Evolutionary conservation across 2,888 invertebrate species (phyloP).

Genomic region (Chrysodeixis includens): DNA sequence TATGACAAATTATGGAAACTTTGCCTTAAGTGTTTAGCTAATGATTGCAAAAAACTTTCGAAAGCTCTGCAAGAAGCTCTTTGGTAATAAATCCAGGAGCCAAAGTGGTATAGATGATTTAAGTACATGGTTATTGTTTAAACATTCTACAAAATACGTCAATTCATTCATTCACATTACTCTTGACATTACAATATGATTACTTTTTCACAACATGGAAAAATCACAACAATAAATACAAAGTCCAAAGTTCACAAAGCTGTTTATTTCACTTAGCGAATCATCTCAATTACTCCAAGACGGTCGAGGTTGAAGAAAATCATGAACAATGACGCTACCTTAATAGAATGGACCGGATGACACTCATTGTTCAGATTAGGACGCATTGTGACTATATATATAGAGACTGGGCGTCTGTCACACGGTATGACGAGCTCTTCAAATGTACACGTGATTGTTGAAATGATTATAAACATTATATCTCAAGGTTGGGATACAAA

Average conservation of each 20-base stretch:
- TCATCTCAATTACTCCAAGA: slow-evolving; percentile 3
- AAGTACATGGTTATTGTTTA: too few species aligned
- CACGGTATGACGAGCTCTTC: slow-evolving; percentile 14
- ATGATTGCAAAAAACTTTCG: too few species aligned
- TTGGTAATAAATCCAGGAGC: too few species aligned
- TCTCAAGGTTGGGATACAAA: not conserved
- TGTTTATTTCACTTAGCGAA: not conserved
- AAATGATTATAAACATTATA: not conserved
- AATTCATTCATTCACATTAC: too few species aligned
- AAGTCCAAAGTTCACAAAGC: not conserved
- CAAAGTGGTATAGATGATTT: too few species aligned
- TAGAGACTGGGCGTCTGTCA: slow-evolving; percentile 22
- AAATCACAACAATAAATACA: not conserved
- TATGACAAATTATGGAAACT: too few species aligned
- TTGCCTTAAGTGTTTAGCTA: too few species aligned
- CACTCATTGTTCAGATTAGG: slow-evolving; percentile 40
- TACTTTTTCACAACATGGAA: not conserved
- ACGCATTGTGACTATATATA: slow-evolving; percentile 50
- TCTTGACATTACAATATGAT: not conserved
- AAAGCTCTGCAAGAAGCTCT: too few species aligned
- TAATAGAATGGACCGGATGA: slow-evolving; percentile 42
- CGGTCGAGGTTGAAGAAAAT: not conserved
- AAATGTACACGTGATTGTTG: not conserved
- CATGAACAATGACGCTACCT: slow-evolving; percentile 20
- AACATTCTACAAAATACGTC: too few species aligned